Evolutionary conservation across 2,797 vertebrate species (phyloP), one percentile per base, ranked within the genome.

Genomic region (Mormyrus hasselquistii): DNA sequence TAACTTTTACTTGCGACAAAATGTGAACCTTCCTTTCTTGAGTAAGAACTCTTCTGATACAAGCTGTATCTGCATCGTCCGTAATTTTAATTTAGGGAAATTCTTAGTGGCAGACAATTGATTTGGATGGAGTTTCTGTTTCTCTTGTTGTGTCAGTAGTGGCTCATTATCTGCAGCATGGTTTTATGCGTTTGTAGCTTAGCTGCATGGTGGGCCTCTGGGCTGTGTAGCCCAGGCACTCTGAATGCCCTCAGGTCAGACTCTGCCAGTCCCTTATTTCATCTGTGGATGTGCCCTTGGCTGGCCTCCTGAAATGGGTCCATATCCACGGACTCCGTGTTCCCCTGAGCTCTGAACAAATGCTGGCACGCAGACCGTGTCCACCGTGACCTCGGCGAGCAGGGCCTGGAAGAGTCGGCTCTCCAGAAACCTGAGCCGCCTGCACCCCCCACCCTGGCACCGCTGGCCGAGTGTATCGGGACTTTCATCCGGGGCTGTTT

Each of bases 391-490:
- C 55, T 55, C 19, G 4, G 49, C 6, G 14, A 14, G 29, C 85
- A n/a, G 6, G 85, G 34, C 44, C 44, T 14, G 12, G 10, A n/a
- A 14, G 47, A 50, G 19, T 50, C 29, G 16, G 3, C 69, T 52
- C 25, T 19, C 16, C 25, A 82, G 88, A 83, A 79, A 88, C 73
- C 69, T 14, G 69, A 82, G 88, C 73, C 25, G 65, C 38, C 65
- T 73, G 29, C 0, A 19, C 2, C 25, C 25, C 57, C 38, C 87
- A 87, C 14, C 38, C 19, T 89, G 53, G 90, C 89, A 90, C 57
- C 10, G 84, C 25, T 29, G 47, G 62, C 73, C 4, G 69, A 38
- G 12, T 7, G 19, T 7, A 29, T 69, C 19, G 19, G 38, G 44
- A 25, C 57, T 47, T 87, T 47, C 86, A 65, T 59, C 86, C 41